These are phyloP conservation scores for Erythrocercus mccallii DNA, from an alignment of 2,113 vertebrate genomes.

Conservation along the genomic window DNA sequence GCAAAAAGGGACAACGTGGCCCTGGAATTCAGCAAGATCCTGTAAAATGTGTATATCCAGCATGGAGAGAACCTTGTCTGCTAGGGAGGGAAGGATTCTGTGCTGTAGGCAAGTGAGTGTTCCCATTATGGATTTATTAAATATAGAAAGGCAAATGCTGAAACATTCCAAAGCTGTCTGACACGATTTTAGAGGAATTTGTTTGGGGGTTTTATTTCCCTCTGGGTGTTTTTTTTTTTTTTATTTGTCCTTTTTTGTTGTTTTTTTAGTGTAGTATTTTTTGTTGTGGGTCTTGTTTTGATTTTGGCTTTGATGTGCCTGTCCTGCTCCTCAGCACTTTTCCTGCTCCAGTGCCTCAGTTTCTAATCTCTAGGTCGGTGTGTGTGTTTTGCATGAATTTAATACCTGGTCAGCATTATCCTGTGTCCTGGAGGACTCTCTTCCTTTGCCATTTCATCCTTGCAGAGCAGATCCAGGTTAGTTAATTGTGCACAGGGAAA, in stretches of 20 bases:
- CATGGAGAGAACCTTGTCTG: neutral
- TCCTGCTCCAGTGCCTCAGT: slow-evolving; percentile 18
- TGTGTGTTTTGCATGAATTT: slow-evolving; percentile 39
- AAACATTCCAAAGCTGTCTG: neutral
- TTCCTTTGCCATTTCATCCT: neutral
- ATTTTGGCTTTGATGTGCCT: neutral
- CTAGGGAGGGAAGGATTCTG: neutral
- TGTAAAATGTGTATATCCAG: neutral
- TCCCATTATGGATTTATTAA: neutral
- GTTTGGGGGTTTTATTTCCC: neutral
- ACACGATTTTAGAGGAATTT: neutral
- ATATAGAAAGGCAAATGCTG: neutral
- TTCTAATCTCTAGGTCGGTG: neutral
- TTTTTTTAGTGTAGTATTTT: neutral
- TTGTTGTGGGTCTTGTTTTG: neutral
- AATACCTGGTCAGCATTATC: slow-evolving; percentile 35
- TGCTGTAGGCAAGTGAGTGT: neutral
- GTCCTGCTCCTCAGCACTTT: slow-evolving; percentile 30
- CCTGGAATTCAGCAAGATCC: neutral
- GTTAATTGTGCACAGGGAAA: neutral
- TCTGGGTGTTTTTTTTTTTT: neutral
- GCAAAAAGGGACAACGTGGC: neutral
- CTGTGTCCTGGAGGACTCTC: neutral
- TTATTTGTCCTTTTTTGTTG: neutral
- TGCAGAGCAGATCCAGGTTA: neutral